phyloP scores from a whole-genome alignment of 2,113 vertebrate genomes.

The Clarias batrachus region DNA sequence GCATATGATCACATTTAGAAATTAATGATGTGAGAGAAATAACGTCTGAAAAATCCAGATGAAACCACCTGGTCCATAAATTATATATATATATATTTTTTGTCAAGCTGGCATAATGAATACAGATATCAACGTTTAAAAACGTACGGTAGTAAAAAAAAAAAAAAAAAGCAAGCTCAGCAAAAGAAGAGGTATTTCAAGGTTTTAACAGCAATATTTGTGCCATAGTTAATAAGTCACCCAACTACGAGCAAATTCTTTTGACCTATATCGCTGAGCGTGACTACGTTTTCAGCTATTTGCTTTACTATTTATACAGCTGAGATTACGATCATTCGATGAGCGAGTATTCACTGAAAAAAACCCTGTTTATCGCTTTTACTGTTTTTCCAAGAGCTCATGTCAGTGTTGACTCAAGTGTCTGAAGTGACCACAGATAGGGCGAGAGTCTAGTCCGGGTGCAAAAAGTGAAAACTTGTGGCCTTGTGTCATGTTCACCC shows the following conservation, averaged over 20 bases:
- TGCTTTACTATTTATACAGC: conserved; percentile 34
- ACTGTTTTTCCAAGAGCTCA: conserved; percentile 60
- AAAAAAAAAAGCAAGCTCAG: conserved; percentile 4
- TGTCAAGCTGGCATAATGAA: neutral
- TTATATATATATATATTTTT: too few species aligned
- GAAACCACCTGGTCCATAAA: neutral
- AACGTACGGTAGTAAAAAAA: conserved; percentile 12
- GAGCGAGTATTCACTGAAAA: conserved; percentile 14
- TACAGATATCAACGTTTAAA: neutral
- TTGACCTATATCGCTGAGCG: neutral
- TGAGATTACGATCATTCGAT: conserved; percentile 28
- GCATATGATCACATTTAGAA: neutral
- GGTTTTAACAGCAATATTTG: conserved; percentile 26
- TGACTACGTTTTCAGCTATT: neutral
- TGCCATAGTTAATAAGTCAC: conserved; percentile 30
- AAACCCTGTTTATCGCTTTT: conserved; percentile 41
- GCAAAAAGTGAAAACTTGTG: conserved; percentile 61
- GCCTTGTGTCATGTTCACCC: conserved; percentile 43
- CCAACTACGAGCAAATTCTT: neutral
- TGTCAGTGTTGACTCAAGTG: conserved; percentile 70
- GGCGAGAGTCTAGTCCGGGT: conserved; percentile 63
- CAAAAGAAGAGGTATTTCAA: conserved; percentile 8
- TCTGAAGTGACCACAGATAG: conserved; percentile 73
- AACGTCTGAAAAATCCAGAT: neutral
- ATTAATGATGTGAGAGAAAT: neutral